Percentiles rank a stretch among this genome's conserved stretches.
Evolutionary conservation across 2,797 vertebrate species (phyloP).

Genomic region (Manis crassicaudata): DNA sequence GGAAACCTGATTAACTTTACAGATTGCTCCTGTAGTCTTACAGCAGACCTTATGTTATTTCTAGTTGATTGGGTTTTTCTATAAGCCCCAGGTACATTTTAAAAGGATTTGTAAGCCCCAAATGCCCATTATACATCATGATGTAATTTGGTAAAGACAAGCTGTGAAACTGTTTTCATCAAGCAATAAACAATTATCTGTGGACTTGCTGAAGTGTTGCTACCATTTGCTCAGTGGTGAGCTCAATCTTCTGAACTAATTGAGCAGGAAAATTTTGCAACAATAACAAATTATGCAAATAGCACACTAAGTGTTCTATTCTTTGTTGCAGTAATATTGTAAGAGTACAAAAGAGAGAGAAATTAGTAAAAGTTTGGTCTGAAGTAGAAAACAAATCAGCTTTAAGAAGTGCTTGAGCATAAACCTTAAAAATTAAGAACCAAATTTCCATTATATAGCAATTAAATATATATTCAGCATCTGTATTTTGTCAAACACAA

Average conservation of each 20-base stretch:
- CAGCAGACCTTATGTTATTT: neutral
- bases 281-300: slow-evolving; percentile 6
- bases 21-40: neutral
- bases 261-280: slow-evolving; percentile 12
- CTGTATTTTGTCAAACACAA: neutral
- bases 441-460: neutral
- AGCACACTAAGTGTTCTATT: neutral
- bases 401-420: neutral
- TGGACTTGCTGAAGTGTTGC: neutral
- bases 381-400: slow-evolving; percentile 8
- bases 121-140: neutral
- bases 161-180: slow-evolving; percentile 24
- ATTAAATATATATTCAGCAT: neutral
- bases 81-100: neutral
- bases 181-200: slow-evolving; percentile 47
- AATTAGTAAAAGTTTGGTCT: neutral
- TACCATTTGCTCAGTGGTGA: neutral
- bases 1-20: slow-evolving; percentile 1
- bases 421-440: neutral
- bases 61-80: neutral
- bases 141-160: slow-evolving; percentile 52
- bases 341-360: neutral
- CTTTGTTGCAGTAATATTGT: neutral
- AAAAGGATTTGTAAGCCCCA: neutral
- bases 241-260: neutral